Conservation (phyloP, 2,888 invertebrate genomes). For the Phlogophora meticulosa region DNA sequence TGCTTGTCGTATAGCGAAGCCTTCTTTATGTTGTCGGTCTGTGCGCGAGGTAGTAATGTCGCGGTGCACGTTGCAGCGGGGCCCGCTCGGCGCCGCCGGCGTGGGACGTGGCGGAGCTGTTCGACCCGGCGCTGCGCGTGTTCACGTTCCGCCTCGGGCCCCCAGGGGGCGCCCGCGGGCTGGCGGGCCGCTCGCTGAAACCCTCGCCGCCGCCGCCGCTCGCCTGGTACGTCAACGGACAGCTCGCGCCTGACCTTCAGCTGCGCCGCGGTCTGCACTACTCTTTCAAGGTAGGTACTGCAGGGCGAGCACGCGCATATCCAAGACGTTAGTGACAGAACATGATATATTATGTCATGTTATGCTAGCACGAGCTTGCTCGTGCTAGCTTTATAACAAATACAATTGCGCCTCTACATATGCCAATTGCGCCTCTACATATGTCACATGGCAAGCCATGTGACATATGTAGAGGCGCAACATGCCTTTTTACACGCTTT, state of each 20-base stretch:
- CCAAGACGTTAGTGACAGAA: too few species aligned
- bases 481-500: too few species aligned
- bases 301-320: too few species aligned
- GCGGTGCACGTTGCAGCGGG: slow-evolving; percentile 58
- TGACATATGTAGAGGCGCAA: too few species aligned
- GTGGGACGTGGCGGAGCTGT: slow-evolving; percentile 93
- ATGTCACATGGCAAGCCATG: too few species aligned
- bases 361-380: too few species aligned
- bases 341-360: too few species aligned
- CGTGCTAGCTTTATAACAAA: too few species aligned
- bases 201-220: slow-evolving; percentile 93
- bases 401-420: too few species aligned
- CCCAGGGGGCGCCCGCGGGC: slow-evolving; percentile 95
- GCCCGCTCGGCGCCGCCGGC: slow-evolving; percentile 69
- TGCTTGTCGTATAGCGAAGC: neutral
- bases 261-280: slow-evolving; percentile 96
- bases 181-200: slow-evolving; percentile 90
- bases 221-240: slow-evolving; percentile 98
- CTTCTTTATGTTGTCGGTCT: too few species aligned
- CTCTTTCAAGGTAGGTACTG: slow-evolving; percentile 94
- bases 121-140: slow-evolving; percentile 93
- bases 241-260: slow-evolving; percentile 96
- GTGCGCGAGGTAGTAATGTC: too few species aligned
- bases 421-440: too few species aligned
- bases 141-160: slow-evolving; percentile 96